Base-by-base conservation (phyloP, 2,888 invertebrate genomes). In the Phengaris alcon region DNA sequence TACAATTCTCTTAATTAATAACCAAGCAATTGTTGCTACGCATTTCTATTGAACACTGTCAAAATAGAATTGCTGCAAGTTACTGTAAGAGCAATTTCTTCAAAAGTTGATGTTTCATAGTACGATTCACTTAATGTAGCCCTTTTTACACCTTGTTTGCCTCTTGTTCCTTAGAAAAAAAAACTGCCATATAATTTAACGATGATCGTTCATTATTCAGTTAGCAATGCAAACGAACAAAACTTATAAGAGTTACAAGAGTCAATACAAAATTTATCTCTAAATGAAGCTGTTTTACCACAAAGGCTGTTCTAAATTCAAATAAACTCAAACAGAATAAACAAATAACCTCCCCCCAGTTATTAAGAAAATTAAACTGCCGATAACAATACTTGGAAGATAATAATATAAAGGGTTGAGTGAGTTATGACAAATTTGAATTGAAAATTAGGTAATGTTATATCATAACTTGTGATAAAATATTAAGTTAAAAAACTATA, bases 321-420 rank as follows among this genome's bases (percentile, higher is more conserved):
- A 22, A 72, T 52, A 22, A 85, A 85, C 82, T 84, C 83, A 82
- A 83, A 85, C 82, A 82, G 78, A 84, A 84, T 84, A 84, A 82
- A 79, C 77, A 76, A 80, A 81, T 81, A 79, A 81, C 78, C 79
- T 78, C 78, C 81, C 82, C 82, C 22, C 79, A 79, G 79, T 80
- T 83, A 82, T 82, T 83, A 83, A 82, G 82, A 83, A 82, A 84
- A 82, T 84, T 81, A 81, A 81, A 81, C 81, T 82, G 79, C 81
- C 78, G 77, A 78, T 79, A 82, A 83, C 81, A 84, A 64, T 12
- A 35, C 82, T 83, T 82, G 80, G 77, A 77, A 79, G 80, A 79
- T 79, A 79, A 22, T 82, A 35, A 4, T 79, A 77, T 22, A 75
- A 78, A 76, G 72, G 51, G 72, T n/a, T 52, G 54, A 35, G 52